Evolutionary conservation across 2,888 invertebrate species (phyloP), one percentile per base, ranked within the genome.

Genomic region (Lasiommata megera): DNA sequence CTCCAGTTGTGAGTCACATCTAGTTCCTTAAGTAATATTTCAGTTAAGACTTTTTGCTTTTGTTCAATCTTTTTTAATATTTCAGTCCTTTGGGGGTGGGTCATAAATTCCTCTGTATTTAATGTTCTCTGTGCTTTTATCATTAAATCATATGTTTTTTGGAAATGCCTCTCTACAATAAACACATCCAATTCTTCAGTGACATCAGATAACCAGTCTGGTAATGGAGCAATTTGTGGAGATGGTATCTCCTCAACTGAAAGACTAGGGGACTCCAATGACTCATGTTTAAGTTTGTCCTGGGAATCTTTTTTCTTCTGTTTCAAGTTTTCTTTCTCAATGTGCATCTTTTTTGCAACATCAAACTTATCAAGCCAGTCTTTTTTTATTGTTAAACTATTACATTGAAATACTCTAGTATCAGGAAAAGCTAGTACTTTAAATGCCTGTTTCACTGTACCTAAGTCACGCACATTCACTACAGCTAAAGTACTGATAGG

Each of bases 341-440:
- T 87, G 73, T 96, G 93, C 64, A 95, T 93, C 77, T 96, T 97
- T 78, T 98, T 97, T 0, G 97, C 96, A 66, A 95, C 93, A 76
- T 98, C 98, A 77, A 98, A 95, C 76, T 96, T 96, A 67, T 97
- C 97, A 67, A 98, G 88, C 98, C 98, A 98, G 74, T 98, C 97
- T 88, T 96, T 96, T 94, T 97, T 93, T 76, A 94, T 92, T 68
- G 94, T 89, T 74, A 94, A 93, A 67, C 95, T 95, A 63, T 96
- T 95, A 72, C 97, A 97, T 76, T 98, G 97, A 82, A 97, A 98
- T 47, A 98, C 95, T 76, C 97, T 94, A 0, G 97, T 96, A 67
- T 98, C 97, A 17, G 98, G 98, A 75, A 98, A 98, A 53, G 97
- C 97, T 66, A 99, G 91, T 8, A 99, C 93, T 84, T 99, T 99